Conservation (phyloP, 1,140 invertebrate species). For the Brachionus manjavacas region DNA sequence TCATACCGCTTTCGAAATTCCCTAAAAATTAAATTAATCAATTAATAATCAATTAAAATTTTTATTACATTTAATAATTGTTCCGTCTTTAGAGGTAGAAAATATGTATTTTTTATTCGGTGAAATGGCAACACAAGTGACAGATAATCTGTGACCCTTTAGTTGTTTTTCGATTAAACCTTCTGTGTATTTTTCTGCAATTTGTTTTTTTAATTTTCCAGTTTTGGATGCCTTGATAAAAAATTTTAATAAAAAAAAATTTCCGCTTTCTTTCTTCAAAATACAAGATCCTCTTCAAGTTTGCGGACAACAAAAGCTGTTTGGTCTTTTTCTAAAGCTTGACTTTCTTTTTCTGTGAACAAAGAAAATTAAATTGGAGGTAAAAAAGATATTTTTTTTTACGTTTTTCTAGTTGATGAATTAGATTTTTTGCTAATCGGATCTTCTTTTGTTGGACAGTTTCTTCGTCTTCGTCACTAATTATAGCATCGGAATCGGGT, state of each 20-base stretch:
- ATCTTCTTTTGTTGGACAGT: conserved; percentile 83
- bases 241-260: not conserved
- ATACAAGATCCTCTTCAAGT: conserved; percentile 72
- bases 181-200: conserved; percentile 42
- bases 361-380: not conserved
- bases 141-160: conserved; percentile 65
- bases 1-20: conserved; percentile 60
- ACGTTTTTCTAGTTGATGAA: conserved; percentile 67
- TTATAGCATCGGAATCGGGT: not conserved
- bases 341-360: conserved; percentile 64
- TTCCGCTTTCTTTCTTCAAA: not conserved
- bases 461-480: conserved; percentile 58
- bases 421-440: conserved; percentile 77
- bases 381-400: conserved; percentile 26
- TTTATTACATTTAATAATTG: conserved; percentile 74
- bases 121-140: conserved; percentile 77
- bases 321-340: conserved; percentile 64
- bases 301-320: conserved; percentile 61
- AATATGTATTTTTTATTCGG: conserved; percentile 70
- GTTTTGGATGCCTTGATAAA: conserved; percentile 68
- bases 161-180: conserved; percentile 48
- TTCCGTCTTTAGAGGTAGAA: conserved; percentile 79
- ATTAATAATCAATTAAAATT: conserved; percentile 19
- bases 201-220: conserved; percentile 60
- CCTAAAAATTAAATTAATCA: conserved; percentile 48